Conservation (phyloP, 2,888 invertebrate genomes). For the Archips xylosteana region DNA sequence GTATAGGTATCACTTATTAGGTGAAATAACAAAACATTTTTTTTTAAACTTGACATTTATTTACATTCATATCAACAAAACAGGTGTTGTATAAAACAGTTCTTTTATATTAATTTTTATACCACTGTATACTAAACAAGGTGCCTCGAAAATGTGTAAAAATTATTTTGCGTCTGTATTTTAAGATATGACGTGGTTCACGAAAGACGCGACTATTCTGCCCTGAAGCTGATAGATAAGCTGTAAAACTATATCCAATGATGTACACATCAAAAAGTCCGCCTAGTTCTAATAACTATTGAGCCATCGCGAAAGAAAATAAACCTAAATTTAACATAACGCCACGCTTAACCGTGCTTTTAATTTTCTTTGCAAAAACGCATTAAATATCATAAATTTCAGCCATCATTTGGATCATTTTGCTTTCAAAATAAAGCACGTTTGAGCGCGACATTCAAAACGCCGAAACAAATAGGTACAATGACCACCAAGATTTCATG, state of each 20-base stretch:
- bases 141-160: conserved; percentile 79
- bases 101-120: conserved; percentile 72
- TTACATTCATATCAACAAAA: conserved; percentile 87
- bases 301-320: conserved; percentile 8
- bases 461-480: neutral
- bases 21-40: conserved; percentile 46
- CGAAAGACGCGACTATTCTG: conserved; percentile 57
- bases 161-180: conserved; percentile 70
- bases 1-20: conserved; percentile 41
- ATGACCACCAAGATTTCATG: conserved; percentile 1
- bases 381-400: neutral
- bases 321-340: neutral
- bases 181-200: conserved; percentile 63
- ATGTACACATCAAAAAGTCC: conserved; percentile 20
- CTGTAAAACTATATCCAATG: conserved; percentile 16
- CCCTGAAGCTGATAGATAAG: conserved; percentile 19
- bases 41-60: conserved; percentile 85
- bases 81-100: conserved; percentile 86
- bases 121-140: conserved; percentile 77
- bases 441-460: neutral
- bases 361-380: neutral
- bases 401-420: neutral
- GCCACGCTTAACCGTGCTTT: conserved; percentile 4
- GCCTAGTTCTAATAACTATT: conserved; percentile 5
- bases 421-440: conserved; percentile 4